phyloP scores from a whole-genome alignment of 2,888 invertebrate species.

The Polydrusus cervinus region DNA sequence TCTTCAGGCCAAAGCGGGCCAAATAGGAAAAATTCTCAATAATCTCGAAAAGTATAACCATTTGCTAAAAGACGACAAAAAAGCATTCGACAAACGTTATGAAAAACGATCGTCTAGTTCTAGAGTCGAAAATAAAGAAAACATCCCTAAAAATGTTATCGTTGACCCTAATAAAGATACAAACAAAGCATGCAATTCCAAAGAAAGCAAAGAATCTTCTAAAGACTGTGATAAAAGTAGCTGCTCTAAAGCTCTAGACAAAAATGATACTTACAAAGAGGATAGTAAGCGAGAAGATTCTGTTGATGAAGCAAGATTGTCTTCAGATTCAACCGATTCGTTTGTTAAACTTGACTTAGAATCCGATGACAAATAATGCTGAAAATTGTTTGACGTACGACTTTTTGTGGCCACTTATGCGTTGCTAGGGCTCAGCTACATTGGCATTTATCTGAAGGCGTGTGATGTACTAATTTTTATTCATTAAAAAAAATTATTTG shows the following conservation, averaged over 20 bases:
- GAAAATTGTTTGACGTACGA: conserved; percentile 28
- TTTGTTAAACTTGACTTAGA: conserved; percentile 65
- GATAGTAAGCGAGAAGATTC: conserved; percentile 38
- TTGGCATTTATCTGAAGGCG: not conserved
- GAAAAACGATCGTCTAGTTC: conserved; percentile 55
- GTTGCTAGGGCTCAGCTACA: not conserved
- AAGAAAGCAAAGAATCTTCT: conserved; percentile 15
- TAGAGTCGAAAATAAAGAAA: conserved; percentile 56
- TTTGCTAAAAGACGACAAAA: conserved; percentile 76
- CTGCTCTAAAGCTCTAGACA: conserved; percentile 16
- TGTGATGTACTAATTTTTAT: not conserved
- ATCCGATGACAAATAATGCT: conserved; percentile 53
- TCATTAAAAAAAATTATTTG: too few relatives aligned
- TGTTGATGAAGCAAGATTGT: conserved; percentile 43
- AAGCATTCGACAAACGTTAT: conserved; percentile 50
- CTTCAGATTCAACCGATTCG: conserved; percentile 65
- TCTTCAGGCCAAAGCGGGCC: conserved; percentile 95
- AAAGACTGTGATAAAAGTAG: conserved; percentile 27
- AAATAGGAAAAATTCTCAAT: conserved; percentile 94
- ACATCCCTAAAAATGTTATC: conserved; percentile 50
- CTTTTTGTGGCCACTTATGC: not conserved
- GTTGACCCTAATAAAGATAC: conserved; percentile 18
- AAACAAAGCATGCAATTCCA: conserved; percentile 27
- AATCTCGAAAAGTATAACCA: conserved; percentile 92
- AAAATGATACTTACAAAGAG: conserved; percentile 33